Evolutionary conservation across 2,113 vertebrate genomes (phyloP).

Genomic region (Vicugna pacos): DNA sequence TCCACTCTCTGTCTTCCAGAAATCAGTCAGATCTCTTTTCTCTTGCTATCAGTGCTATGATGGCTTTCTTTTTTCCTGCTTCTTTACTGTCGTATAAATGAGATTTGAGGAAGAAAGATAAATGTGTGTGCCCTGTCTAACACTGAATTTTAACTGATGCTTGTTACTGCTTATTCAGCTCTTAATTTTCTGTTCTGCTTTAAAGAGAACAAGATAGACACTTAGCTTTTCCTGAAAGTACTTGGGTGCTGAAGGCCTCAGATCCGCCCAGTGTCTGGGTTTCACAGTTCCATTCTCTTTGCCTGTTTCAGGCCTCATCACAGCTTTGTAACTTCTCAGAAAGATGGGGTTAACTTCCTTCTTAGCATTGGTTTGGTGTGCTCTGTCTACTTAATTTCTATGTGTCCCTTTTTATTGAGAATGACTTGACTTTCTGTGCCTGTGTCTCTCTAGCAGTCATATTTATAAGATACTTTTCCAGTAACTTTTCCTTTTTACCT

Average conservation of each 20-base stretch:
- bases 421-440: background rate
- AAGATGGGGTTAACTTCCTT: background rate
- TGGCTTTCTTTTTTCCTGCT: background rate
- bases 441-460: background rate
- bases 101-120: constrained; percentile 8
- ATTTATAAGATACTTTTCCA: background rate
- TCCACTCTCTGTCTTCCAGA: background rate
- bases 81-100: background rate
- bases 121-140: background rate
- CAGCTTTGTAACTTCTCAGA: background rate
- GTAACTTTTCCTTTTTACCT: background rate
- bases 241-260: background rate
- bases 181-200: background rate
- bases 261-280: background rate
- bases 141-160: constrained; percentile 10
- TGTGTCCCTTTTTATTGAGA: background rate
- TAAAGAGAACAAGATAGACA: background rate
- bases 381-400: background rate
- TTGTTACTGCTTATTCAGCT: constrained; percentile 32
- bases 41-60: background rate
- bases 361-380: background rate
- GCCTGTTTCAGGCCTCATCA: background rate
- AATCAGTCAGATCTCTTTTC: background rate
- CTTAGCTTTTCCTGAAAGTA: background rate
- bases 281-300: background rate